Evolutionary conservation across 2,797 vertebrate genomes (phyloP), one percentile per base, ranked within the genome.

Genomic region (Hylomyscus alleni): DNA sequence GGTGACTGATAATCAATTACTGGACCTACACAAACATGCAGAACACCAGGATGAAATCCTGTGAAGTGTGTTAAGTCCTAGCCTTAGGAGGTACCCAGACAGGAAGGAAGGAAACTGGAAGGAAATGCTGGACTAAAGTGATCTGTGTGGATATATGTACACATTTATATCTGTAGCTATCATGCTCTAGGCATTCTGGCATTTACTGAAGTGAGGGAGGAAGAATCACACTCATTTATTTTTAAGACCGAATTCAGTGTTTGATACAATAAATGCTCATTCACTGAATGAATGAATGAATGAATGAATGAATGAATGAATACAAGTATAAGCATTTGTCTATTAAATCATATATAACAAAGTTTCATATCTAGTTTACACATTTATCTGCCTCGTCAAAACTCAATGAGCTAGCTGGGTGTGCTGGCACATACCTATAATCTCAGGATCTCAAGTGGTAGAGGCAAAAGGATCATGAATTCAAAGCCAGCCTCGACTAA

Each of bases 321-420:
- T 95, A 60, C 6, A 62, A 81, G 75, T 6, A 24, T 26, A 91
- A 91, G 29, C 31, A 86, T 26, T 54, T 40, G 3, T 29, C 62
- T 78, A 76, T 65, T 69, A 78, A 82, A 94, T 15, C 60, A 50
- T 17, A 54, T 40, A 31, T n/a, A 85, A 92, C 31, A 58, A 72
- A 65, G 8, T 94, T 80, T 62, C 77, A 47, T 1, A 54, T 76
- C 40, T 81, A 81, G 65, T 24, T 80, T 82, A 31, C 29, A 24
- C n/a, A n/a, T 86, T 90, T 93, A 54, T 93, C 54, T 90, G 75
- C 58, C 37, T 95, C 54, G 60, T 94, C 50, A 93, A 90, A 94
- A 82, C 52, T 56, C 62, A 52, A 14, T 52, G 56, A 89, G 22
- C 29, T 37, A 62, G 13, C 29, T 50, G 58, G 14, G 75, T 78